Percentiles rank a stretch among this genome's conserved stretches.
phyloP scores from a whole-genome alignment of 2,113 vertebrate species.

The Tinamus guttatus region DNA sequence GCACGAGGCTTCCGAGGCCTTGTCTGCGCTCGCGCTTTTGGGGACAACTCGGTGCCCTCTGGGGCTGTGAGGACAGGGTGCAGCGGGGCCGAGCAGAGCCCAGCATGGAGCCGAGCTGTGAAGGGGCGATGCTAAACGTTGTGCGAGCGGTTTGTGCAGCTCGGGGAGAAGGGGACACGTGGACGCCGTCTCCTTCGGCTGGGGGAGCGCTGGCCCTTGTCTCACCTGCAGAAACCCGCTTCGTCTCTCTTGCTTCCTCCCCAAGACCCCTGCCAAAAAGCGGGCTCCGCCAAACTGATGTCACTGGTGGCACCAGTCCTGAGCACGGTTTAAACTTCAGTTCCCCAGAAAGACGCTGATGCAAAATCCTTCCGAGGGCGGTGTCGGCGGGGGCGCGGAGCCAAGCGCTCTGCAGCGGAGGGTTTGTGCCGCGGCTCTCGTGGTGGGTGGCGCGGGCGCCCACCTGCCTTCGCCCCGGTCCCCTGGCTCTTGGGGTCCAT shows the following conservation, averaged over 20 bases:
- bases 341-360: not conserved
- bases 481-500: not conserved
- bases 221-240: not conserved
- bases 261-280: not conserved
- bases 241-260: rapidly evolving
- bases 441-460: not conserved
- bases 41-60: not conserved
- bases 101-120: not conserved
- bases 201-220: not conserved
- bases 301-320: not conserved
- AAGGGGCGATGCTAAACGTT: rapidly evolving
- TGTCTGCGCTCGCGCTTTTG: not conserved
- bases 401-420: not conserved
- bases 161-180: not conserved
- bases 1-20: not conserved
- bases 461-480: not conserved
- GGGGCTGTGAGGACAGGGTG: rapidly evolving
- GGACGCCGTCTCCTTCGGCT: rapidly evolving
- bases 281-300: not conserved
- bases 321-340: not conserved
- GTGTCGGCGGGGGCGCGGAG: not conserved
- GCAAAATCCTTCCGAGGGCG: not conserved
- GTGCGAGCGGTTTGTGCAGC: not conserved
- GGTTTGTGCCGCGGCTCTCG: not conserved
- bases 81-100: not conserved